Evolutionary conservation across 1,140 invertebrate species (phyloP).

Genomic region (Zelostemma sp.): DNA sequence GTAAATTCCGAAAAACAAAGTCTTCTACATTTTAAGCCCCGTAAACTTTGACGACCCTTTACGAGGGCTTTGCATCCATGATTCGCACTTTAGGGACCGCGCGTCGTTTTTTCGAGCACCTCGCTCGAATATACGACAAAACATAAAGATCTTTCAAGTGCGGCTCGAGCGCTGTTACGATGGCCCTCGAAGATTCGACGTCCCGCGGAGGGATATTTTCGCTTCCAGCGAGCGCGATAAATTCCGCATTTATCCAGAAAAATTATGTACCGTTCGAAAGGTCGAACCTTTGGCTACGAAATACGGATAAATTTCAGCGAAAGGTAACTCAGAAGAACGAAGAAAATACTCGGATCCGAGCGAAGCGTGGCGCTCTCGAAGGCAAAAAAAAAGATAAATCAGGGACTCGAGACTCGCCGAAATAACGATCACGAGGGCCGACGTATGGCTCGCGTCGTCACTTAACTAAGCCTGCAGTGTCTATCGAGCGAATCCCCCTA

Average conservation of each 20-base stretch:
- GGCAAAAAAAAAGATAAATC: not conserved
- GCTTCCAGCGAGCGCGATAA: no score
- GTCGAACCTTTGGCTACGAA: no score
- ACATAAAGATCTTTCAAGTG: conserved; percentile 56
- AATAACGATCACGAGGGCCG: not conserved
- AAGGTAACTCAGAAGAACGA: no score
- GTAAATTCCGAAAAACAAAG: no score
- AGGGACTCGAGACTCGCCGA: not conserved
- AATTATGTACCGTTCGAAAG: no score
- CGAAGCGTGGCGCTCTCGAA: no score
- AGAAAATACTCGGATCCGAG: no score
- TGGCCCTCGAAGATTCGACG: conserved; percentile 52
- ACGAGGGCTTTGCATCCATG: conserved; percentile 46
- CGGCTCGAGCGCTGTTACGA: conserved; percentile 53
- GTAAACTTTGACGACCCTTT: conserved; percentile 42
- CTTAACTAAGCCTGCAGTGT: conserved; percentile 11
- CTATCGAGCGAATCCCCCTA: conserved; percentile 23
- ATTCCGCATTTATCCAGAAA: no score
- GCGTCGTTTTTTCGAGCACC: conserved; percentile 45
- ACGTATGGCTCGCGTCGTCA: conserved; percentile 30
- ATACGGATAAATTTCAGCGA: no score
- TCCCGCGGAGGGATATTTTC: conserved; percentile 62
- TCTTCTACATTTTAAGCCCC: no score
- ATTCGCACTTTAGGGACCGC: conserved; percentile 42
- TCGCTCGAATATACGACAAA: conserved; percentile 53